Evolutionary conservation across 2,113 vertebrate genomes (phyloP).

Genomic region (Ursus arctos): DNA sequence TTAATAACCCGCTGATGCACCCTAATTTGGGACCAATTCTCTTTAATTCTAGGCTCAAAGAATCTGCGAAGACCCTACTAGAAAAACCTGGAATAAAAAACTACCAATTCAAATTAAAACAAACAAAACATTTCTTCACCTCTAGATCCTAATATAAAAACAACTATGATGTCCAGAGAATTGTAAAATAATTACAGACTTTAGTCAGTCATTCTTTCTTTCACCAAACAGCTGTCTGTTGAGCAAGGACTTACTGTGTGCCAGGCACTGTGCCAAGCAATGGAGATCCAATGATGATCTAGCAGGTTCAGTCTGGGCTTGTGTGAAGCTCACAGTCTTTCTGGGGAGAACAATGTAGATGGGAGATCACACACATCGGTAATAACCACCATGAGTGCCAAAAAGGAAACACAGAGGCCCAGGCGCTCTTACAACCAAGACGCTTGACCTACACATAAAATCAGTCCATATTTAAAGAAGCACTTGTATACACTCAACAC

Average conservation of each 20-base stretch:
- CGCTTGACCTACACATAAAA: not conserved
- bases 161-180: not conserved
- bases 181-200: not conserved
- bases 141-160: not conserved
- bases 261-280: not conserved
- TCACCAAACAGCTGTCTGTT: not conserved
- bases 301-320: not conserved
- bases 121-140: slow-evolving; percentile 21
- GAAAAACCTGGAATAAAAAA: slow-evolving; percentile 9
- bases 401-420: not conserved
- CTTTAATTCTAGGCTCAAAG: not conserved
- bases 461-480: not conserved
- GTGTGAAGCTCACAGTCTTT: not conserved
- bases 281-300: rapidly evolving
- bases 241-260: not conserved
- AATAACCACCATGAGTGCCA: not conserved
- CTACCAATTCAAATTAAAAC: not conserved
- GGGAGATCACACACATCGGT: not conserved
- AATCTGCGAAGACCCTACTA: not conserved
- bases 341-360: not conserved
- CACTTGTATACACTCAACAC: not conserved
- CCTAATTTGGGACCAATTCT: not conserved
- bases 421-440: not conserved
- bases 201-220: not conserved
- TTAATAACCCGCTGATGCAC: not conserved